Evolutionary conservation across 2,888 invertebrate species (phyloP).

Genomic region (Eulithis testata): DNA sequence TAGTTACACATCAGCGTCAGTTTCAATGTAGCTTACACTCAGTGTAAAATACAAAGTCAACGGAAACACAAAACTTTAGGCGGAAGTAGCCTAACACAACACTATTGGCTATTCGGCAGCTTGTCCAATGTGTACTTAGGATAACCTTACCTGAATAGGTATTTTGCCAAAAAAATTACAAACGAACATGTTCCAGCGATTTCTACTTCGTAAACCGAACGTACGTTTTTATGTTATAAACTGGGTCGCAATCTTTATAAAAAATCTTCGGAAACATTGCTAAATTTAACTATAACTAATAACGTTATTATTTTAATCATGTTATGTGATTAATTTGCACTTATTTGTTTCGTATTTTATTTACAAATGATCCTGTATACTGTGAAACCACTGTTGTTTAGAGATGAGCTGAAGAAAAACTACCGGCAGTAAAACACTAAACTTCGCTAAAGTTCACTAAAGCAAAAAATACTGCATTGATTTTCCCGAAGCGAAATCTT

Average conservation of each 20-base stretch:
- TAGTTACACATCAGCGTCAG: neutral
- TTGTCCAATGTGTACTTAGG: slow-evolving; percentile 51
- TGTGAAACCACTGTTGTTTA: neutral
- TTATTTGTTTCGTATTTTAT: too few relatives aligned
- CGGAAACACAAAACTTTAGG: slow-evolving; percentile 42
- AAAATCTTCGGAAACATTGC: too few relatives aligned
- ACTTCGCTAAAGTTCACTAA: neutral
- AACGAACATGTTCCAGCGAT: neutral
- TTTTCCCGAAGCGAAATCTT: slow-evolving; percentile 12
- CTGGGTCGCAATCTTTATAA: too few relatives aligned
- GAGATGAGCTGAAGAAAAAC: neutral
- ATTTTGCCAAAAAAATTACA: slow-evolving; percentile 2
- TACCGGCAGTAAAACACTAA: slow-evolving; percentile 12
- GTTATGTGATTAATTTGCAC: too few relatives aligned
- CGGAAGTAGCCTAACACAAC: slow-evolving; percentile 49
- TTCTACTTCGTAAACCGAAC: too few relatives aligned
- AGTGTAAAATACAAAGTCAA: slow-evolving; percentile 26
- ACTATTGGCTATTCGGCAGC: slow-evolving; percentile 50
- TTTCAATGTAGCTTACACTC: neutral
- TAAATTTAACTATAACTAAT: too few relatives aligned
- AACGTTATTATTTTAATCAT: too few relatives aligned
- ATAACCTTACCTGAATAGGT: slow-evolving; percentile 30
- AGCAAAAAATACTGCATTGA: slow-evolving; percentile 6
- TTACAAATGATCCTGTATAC: too few relatives aligned
- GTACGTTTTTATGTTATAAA: too few relatives aligned